Base-by-base conservation (phyloP, 2,888 invertebrate species). In the Polydrusus pterygomalis region DNA sequence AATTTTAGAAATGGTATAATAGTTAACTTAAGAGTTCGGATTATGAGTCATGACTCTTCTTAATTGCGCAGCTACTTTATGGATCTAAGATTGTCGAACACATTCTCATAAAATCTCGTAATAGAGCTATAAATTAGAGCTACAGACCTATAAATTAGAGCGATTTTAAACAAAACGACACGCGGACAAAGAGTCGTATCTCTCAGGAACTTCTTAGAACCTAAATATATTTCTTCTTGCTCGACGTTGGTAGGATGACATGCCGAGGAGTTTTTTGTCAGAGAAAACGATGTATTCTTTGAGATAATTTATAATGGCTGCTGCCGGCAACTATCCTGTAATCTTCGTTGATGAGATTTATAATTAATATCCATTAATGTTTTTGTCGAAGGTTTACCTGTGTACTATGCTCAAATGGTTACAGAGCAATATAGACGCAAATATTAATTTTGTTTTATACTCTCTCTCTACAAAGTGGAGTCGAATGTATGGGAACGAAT, bases 41-140 rank as follows among this genome's bases (percentile, higher is more conserved):
- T 30, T 68, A 40, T 20, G 56, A 72, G 34, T 34, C 34, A 34
- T 10, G 34, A 10, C 5, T 34, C 34, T 30, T 30, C 74, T 81
- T 81, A 82, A 82, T 83, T 82, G 34, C 34, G 9, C 8, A 79
- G 81, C 79, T 78, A 77, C 79, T 82, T 81, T 81, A 81, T 77
- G 80, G 79, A 72, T 72, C 71, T 76, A 58, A 77, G 79, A 81
- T 80, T 78, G 74, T 76, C 65, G 74, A 75, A 73, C 77, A 74
- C 77, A 70, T 51, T 58, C 70, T 70, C 80, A 74, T 81, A 80
- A 82, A 81, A 73, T 74, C 65, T 45, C 60, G 74, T 82, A 80
- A 82, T 79, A 79, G 79, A 82, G 79, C 79, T 51, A 80, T 81
- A 82, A 82, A 81, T 82, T 79, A 76, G 69, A 70, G 17, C 67